These are phyloP conservation scores for Glaucopsyche alexis DNA, from an alignment of 2,888 invertebrate genomes.

Conservation along the genomic window DNA sequence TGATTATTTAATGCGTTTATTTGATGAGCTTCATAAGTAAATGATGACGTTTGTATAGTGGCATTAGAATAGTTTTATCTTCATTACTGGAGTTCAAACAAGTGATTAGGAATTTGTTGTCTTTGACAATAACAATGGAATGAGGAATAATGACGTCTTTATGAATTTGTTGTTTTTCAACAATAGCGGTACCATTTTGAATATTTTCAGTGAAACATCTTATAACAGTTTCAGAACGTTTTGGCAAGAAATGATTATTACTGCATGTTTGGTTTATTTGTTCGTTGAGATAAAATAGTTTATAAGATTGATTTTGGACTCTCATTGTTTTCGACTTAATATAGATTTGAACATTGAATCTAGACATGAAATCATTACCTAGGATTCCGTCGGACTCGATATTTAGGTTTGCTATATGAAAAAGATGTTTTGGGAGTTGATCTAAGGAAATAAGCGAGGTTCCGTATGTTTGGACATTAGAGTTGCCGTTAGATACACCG, in stretches of 20 bases:
- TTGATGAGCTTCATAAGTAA: not conserved
- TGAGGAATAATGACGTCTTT: constrained; percentile 41
- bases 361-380: constrained; percentile 46
- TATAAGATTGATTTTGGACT: constrained; percentile 40
- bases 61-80: constrained; percentile 1
- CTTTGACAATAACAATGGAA: constrained; percentile 39
- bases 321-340: constrained; percentile 45
- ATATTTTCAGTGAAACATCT: constrained; percentile 38
- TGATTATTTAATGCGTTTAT: constrained; percentile 16
- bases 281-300: constrained; percentile 38
- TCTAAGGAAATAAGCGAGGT: constrained; percentile 42
- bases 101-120: constrained; percentile 39
- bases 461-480: constrained; percentile 39
- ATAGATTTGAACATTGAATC: constrained; percentile 44
- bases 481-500: constrained; percentile 41
- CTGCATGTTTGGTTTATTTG: constrained; percentile 2
- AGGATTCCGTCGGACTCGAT: constrained; percentile 43
- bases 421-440: constrained; percentile 41
- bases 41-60: not conserved
- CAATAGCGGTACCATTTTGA: constrained; percentile 37
- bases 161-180: constrained; percentile 41
- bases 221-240: constrained; percentile 43
- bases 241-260: constrained; percentile 36
- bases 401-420: constrained; percentile 43
- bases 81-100: constrained; percentile 35